Conservation (phyloP, 2,113 vertebrate genomes). For the Pseudonaja textilis region DNA sequence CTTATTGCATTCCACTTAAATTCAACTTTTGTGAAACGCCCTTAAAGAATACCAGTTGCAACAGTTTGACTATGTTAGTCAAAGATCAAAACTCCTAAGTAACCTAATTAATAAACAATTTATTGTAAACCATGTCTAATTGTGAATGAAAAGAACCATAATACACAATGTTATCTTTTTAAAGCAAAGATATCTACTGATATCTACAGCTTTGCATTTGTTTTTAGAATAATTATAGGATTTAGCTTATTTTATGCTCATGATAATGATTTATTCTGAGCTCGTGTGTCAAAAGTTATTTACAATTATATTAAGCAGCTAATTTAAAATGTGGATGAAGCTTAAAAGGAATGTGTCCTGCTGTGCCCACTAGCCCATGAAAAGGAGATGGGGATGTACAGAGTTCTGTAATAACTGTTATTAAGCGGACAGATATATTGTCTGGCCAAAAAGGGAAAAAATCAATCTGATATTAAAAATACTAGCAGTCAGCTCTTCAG, state of each 20-base stretch:
- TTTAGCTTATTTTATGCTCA: conserved; percentile 35
- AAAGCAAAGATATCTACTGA: conserved; percentile 1
- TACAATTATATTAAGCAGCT: conserved; percentile 28
- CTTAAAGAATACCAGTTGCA: neutral
- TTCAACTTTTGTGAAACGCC: neutral
- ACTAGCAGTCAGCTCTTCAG: conserved; percentile 58
- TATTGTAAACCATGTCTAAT: neutral
- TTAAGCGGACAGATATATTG: conserved; percentile 53
- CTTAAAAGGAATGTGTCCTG: conserved; percentile 46
- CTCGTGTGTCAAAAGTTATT: conserved; percentile 34
- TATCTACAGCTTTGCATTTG: conserved; percentile 25
- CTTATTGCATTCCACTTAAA: neutral
- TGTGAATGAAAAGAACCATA: neutral
- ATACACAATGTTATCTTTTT: conserved; percentile 18
- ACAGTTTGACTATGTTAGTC: neutral
- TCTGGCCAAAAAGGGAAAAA: conserved; percentile 46
- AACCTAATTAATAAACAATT: neutral
- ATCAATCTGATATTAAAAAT: conserved; percentile 50
- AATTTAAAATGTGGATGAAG: conserved; percentile 46
- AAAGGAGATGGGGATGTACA: conserved; percentile 33
- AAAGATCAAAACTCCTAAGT: conserved; percentile 11
- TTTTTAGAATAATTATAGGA: conserved; percentile 15
- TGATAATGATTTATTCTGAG: conserved; percentile 16
- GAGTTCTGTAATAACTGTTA: conserved; percentile 57
- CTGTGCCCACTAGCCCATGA: conserved; percentile 53